Conservation (phyloP, 1,140 invertebrate genomes). For the Drosophila takahashii region DNA sequence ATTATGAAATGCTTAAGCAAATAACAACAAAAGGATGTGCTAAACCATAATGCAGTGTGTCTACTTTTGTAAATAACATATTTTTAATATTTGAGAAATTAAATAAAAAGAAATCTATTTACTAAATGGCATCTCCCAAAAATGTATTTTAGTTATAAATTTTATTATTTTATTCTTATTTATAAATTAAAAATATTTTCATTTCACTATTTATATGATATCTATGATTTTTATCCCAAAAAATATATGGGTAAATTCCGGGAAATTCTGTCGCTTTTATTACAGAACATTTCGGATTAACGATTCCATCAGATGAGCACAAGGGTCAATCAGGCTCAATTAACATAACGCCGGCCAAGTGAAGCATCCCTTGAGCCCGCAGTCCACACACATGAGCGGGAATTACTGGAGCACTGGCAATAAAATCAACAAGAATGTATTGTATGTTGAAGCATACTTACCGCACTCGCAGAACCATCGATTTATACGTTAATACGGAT, state of each 20-base stretch:
- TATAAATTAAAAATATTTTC: too few relatives aligned
- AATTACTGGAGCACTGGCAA: constrained; percentile 38
- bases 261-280: constrained; percentile 1
- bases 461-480: constrained; percentile 10
- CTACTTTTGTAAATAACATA: background rate
- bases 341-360: constrained; percentile 28
- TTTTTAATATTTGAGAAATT: too few relatives aligned
- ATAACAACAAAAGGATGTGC: background rate
- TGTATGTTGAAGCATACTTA: constrained; percentile 30
- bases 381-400: constrained; percentile 11
- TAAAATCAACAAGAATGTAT: constrained; percentile 49
- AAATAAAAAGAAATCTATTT: too few relatives aligned
- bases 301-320: constrained; percentile 2
- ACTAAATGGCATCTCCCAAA: too few relatives aligned
- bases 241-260: background rate
- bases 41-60: background rate
- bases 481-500: constrained; percentile 25
- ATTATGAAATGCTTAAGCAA: constrained; percentile 4
- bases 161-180: too few relatives aligned
- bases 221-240: background rate
- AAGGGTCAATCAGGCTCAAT: constrained; percentile 48
- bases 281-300: constrained; percentile 13
- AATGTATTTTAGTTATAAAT: too few relatives aligned
- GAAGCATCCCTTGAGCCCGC: background rate
- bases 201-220: too few relatives aligned